Evolutionary conservation across 2,888 invertebrate species (phyloP).

Genomic region (Malacosoma neustria): DNA sequence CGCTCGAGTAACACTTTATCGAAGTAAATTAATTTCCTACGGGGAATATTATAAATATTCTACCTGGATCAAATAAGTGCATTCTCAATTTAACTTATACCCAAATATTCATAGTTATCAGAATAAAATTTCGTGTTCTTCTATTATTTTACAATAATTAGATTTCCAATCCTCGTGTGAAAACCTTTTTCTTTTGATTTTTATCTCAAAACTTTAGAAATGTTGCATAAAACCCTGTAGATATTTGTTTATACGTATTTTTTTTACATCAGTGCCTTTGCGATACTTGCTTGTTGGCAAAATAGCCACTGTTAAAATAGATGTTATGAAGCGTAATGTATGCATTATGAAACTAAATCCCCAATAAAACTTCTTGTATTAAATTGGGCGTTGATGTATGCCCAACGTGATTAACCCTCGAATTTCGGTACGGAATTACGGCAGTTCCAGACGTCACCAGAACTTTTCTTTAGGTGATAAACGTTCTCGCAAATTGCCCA

Average conservation of each 20-base stretch:
- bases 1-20: slow-evolving; percentile 43
- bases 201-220: no score
- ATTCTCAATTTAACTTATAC: slow-evolving; percentile 34
- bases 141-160: no score
- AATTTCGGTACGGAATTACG: slow-evolving; percentile 54
- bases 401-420: slow-evolving; percentile 57
- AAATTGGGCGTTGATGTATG: slow-evolving; percentile 57
- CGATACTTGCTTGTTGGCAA: no score
- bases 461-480: slow-evolving; percentile 71
- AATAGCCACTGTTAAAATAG: no score
- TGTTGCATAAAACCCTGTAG: no score
- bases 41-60: slow-evolving; percentile 59
- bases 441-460: slow-evolving; percentile 58
- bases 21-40: slow-evolving; percentile 56
- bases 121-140: no score
- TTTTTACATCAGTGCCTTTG: no score
- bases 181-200: no score
- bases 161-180: no score
- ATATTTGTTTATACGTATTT: no score
- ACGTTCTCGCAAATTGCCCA: slow-evolving; percentile 65
- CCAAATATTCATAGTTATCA: no score
- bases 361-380: slow-evolving; percentile 47
- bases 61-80: slow-evolving; percentile 25
- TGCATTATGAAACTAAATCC: slow-evolving; percentile 40
- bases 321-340: no score